phyloP scores from a whole-genome alignment of 2,113 vertebrate genomes.

The Pseudonaja textilis region DNA sequence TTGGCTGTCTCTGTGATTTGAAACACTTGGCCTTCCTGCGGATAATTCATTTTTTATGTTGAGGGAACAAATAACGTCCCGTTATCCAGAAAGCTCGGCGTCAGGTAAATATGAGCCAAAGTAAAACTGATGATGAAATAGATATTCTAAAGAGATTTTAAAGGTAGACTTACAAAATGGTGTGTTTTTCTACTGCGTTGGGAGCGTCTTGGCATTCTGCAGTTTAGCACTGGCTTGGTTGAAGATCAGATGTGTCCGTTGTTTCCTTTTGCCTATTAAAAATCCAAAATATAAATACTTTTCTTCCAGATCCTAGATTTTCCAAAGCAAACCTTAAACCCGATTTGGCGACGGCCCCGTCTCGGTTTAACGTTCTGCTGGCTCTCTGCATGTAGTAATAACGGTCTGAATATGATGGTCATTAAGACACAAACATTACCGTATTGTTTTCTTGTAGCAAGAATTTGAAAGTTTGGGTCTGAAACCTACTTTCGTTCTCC shows the following conservation, averaged over 20 bases:
- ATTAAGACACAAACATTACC: neutral
- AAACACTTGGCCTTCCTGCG: neutral
- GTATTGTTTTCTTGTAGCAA: neutral
- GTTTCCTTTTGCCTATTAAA: neutral
- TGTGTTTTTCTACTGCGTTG: no score
- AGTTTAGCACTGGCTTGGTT: no score
- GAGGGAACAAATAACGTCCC: neutral
- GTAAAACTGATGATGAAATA: neutral
- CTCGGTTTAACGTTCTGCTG: neutral
- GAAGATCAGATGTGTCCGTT: neutral
- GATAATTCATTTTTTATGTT: neutral
- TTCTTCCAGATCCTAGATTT: neutral
- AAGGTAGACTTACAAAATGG: neutral
- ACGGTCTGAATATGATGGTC: no score
- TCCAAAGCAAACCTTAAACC: neutral
- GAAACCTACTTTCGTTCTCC: neutral
- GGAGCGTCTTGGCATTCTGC: neutral
- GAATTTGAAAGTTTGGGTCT: neutral
- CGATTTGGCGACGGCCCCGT: fast-evolving
- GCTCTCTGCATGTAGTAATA: neutral
- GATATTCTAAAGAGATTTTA: neutral
- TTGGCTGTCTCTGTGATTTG: neutral
- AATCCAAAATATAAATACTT: neutral
- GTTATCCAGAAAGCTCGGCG: neutral
- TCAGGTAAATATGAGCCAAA: neutral